Evolutionary conservation across 2,113 vertebrate genomes (phyloP).

Genomic region (Chunga burmeisteri): DNA sequence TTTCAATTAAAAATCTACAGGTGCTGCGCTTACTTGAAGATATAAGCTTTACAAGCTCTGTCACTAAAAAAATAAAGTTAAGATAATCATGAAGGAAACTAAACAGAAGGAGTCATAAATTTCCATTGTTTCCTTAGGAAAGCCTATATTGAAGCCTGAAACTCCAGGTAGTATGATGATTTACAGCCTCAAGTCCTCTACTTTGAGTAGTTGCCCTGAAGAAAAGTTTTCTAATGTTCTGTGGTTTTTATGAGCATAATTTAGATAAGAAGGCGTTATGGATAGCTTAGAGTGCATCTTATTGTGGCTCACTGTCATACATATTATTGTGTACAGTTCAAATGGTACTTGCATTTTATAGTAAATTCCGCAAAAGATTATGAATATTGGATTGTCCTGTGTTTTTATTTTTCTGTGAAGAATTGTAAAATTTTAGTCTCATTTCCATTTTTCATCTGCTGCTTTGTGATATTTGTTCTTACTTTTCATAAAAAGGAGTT

Average conservation of each 20-base stretch:
- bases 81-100: background rate
- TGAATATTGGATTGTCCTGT: background rate
- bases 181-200: background rate
- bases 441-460: constrained; percentile 32
- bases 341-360: background rate
- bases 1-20: background rate
- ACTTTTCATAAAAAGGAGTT: constrained; percentile 7
- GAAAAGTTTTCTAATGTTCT: background rate
- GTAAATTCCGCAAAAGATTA: background rate
- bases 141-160: background rate
- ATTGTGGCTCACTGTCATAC: background rate
- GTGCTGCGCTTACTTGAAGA: background rate
- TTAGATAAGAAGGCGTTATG: background rate
- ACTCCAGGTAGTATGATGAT: background rate
- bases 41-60: background rate
- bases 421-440: background rate
- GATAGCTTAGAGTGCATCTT: background rate
- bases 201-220: background rate
- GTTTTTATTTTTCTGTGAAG: background rate
- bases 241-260: background rate
- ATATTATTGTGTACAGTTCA: background rate
- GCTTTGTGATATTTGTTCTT: constrained; percentile 7
- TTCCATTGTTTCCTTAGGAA: background rate
- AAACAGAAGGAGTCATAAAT: background rate
- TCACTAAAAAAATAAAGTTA: background rate